Evolutionary conservation across 2,888 invertebrate genomes (phyloP).

Genomic region (Cheilosia vulpina): DNA sequence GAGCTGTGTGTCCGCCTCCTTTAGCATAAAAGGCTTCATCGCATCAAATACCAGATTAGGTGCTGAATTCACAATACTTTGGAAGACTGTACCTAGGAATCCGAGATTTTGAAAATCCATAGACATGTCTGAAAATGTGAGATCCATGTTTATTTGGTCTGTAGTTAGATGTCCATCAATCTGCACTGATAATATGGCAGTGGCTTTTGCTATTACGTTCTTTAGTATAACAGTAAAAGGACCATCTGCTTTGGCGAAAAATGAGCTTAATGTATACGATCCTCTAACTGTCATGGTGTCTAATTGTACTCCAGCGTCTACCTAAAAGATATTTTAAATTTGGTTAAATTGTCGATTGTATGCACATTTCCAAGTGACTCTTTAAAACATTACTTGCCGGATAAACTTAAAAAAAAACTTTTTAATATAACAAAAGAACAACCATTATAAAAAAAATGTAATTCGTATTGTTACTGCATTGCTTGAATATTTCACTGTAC

Average conservation of each 20-base stretch:
- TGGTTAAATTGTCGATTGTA: neutral
- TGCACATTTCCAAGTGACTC: too few relatives aligned
- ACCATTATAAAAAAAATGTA: too few relatives aligned
- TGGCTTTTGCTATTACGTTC: slow-evolving; percentile 88
- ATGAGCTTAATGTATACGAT: slow-evolving; percentile 89
- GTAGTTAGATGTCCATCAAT: slow-evolving; percentile 90
- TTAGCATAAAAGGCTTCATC: slow-evolving; percentile 92
- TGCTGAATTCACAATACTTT: slow-evolving; percentile 91
- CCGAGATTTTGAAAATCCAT: slow-evolving; percentile 93
- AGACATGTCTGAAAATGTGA: slow-evolving; percentile 89
- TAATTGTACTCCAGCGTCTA: slow-evolving; percentile 89
- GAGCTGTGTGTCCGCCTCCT: slow-evolving; percentile 90
- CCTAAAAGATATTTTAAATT: slow-evolving; percentile 83
- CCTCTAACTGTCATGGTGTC: slow-evolving; percentile 89
- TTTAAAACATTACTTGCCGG: neutral
- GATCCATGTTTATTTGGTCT: slow-evolving; percentile 91
- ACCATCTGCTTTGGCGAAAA: slow-evolving; percentile 89
- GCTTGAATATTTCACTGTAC: too few relatives aligned
- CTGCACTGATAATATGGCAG: slow-evolving; percentile 89
- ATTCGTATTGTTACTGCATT: too few relatives aligned
- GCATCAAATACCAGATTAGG: slow-evolving; percentile 93
- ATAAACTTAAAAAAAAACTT: neutral
- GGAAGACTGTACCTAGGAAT: slow-evolving; percentile 88
- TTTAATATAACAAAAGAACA: too few relatives aligned
- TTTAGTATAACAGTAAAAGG: slow-evolving; percentile 91